These are phyloP conservation scores for Aphaenogaster floridana DNA, from an alignment of 1,140 invertebrate genomes.

Conservation along the genomic window DNA sequence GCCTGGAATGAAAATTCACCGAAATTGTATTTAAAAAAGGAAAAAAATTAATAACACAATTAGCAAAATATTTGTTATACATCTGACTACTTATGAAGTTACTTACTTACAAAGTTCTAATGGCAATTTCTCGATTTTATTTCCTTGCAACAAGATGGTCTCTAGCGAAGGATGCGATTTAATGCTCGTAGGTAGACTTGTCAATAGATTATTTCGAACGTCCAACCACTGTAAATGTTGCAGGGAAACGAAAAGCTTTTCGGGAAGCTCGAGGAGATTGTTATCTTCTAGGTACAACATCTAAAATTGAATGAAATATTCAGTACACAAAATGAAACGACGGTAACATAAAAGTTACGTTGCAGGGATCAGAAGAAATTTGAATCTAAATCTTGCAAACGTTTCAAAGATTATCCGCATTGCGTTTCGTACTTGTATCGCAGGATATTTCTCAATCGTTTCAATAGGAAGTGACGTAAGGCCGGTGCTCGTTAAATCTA, in stretches of 20 bases:
- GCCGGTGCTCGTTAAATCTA: conserved; percentile 70
- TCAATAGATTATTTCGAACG: conserved; percentile 87
- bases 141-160: conserved; percentile 88
- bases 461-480: conserved; percentile 74
- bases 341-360: neutral
- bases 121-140: conserved; percentile 87
- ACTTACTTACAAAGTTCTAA: conserved; percentile 87
- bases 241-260: conserved; percentile 86
- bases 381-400: conserved; percentile 19
- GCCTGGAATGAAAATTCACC: conserved; percentile 70
- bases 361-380: conserved; percentile 20
- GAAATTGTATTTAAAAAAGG: neutral
- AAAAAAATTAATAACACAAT: neutral
- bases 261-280: conserved; percentile 84
- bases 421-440: conserved; percentile 67
- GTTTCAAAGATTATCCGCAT: neutral
- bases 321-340: conserved; percentile 19
- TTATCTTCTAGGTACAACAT: conserved; percentile 88
- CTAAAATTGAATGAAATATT: conserved; percentile 80
- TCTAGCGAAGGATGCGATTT: conserved; percentile 86
- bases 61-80: neutral
- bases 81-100: neutral
- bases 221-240: conserved; percentile 88
- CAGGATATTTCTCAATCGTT: conserved; percentile 67
- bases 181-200: conserved; percentile 85